phyloP scores from a whole-genome alignment of 2,797 vertebrate species.

The Pogonophryne albipinna region DNA sequence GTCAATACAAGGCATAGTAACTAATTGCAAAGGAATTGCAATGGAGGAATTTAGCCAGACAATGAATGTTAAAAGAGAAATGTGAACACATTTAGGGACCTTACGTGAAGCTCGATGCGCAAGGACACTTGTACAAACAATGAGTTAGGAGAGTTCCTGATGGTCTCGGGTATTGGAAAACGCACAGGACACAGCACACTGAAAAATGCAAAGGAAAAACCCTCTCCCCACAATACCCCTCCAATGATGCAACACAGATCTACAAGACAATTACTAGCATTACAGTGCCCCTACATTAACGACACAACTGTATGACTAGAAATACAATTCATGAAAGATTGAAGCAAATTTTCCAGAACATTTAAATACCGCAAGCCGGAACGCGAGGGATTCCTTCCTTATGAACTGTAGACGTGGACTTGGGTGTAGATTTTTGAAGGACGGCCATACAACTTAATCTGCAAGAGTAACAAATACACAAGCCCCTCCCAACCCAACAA shows the following conservation, averaged over 20 bases:
- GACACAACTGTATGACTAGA: slow-evolving; percentile 50
- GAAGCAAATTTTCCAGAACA: slow-evolving; percentile 68
- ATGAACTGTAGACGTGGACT: slow-evolving; percentile 70
- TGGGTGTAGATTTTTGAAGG: slow-evolving; percentile 70
- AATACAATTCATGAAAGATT: slow-evolving; percentile 45
- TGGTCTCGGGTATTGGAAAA: slow-evolving; percentile 83
- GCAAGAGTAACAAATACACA: slow-evolving; percentile 86
- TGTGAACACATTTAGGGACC: slow-evolving; percentile 80
- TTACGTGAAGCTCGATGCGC: slow-evolving; percentile 84
- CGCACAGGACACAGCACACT: slow-evolving; percentile 87
- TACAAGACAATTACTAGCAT: slow-evolving; percentile 59
- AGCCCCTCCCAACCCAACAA: slow-evolving; percentile 77
- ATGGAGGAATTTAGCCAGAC: slow-evolving; percentile 74
- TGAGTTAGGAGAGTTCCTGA: slow-evolving; percentile 84
- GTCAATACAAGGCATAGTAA: slow-evolving; percentile 82
- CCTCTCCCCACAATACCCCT: slow-evolving; percentile 77
- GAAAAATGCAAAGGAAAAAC: slow-evolving; percentile 84
- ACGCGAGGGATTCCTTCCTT: slow-evolving; percentile 75
- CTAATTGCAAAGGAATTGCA: slow-evolving; percentile 84
- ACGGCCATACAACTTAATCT: slow-evolving; percentile 80
- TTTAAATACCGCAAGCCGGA: slow-evolving; percentile 81
- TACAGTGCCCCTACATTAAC: slow-evolving; percentile 46
- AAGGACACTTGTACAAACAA: slow-evolving; percentile 86
- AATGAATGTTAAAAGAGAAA: slow-evolving; percentile 80
- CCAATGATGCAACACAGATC: slow-evolving; percentile 56